These are phyloP conservation scores for Deroplatys truncata DNA, from an alignment of 2,888 invertebrate genomes.

Conservation along the genomic window DNA sequence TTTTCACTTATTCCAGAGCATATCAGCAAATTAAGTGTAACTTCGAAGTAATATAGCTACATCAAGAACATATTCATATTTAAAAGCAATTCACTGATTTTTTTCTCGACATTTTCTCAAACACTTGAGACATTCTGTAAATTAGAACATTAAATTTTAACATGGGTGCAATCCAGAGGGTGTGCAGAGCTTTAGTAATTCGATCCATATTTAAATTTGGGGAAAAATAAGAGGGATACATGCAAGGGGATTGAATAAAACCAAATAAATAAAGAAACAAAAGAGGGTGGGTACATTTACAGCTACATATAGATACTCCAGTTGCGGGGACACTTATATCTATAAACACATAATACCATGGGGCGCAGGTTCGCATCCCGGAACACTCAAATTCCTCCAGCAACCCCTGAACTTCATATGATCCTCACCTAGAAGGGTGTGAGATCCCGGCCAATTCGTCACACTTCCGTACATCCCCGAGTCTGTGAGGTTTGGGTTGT, in stretches of 20 bases:
- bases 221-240: neutral
- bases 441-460: neutral
- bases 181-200: neutral
- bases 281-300: neutral
- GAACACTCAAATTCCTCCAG: neutral
- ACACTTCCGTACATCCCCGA: neutral
- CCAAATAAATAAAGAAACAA: neutral
- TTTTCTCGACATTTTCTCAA: neutral
- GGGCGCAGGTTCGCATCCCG: neutral
- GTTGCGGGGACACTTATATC: neutral
- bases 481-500: neutral
- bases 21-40: too few species aligned
- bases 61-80: too few species aligned
- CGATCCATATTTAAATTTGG: neutral
- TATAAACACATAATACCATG: neutral
- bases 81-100: too few species aligned
- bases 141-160: neutral
- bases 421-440: neutral
- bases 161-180: neutral
- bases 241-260: neutral
- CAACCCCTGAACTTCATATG: neutral
- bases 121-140: neutral
- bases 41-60: too few species aligned
- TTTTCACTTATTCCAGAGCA: too few species aligned
- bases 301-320: neutral